These are phyloP conservation scores for Drosophila subquinaria DNA, from an alignment of 2,888 invertebrate genomes.

Conservation along the genomic window DNA sequence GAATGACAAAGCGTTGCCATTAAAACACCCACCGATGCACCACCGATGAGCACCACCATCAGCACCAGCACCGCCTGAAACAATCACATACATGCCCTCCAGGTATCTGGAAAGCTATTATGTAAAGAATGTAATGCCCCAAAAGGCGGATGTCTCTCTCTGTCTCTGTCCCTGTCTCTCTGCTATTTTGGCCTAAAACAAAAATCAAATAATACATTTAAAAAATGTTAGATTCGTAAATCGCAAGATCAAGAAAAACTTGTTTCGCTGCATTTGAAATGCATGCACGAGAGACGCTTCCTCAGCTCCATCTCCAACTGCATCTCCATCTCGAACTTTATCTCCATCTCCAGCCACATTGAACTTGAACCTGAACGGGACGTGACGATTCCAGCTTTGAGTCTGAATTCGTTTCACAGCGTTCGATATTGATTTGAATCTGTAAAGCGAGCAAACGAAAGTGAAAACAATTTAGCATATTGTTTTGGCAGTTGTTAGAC, in stretches of 20 bases:
- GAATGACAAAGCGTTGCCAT: conserved; percentile 53
- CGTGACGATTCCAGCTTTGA: conserved; percentile 39
- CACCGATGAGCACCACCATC: conserved; percentile 24
- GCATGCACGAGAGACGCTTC: conserved; percentile 49
- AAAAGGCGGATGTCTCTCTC: conserved; percentile 48
- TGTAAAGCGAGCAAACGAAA: conserved; percentile 38
- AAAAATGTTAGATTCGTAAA: conserved; percentile 30
- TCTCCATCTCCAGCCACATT: conserved; percentile 53
- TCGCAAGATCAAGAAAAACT: conserved; percentile 58
- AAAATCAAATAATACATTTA: conserved; percentile 12
- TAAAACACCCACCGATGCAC: conserved; percentile 59
- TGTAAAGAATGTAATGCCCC: conserved; percentile 57
- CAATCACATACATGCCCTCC: conserved; percentile 44
- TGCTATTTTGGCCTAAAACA: conserved; percentile 3
- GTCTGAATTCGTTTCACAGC: conserved; percentile 6
- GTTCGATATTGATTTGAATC: conserved; percentile 22
- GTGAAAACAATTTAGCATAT: conserved; percentile 29
- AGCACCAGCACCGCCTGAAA: conserved; percentile 58
- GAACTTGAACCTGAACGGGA: conserved; percentile 79
- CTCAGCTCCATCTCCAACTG: conserved; percentile 44
- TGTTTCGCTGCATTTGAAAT: conserved; percentile 58
- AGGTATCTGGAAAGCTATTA: conserved; percentile 33
- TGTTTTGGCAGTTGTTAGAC: neutral
- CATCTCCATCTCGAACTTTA: conserved; percentile 8
- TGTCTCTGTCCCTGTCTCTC: neutral